Conservation (phyloP, 2,888 invertebrate species). For the Ophion costatus region DNA sequence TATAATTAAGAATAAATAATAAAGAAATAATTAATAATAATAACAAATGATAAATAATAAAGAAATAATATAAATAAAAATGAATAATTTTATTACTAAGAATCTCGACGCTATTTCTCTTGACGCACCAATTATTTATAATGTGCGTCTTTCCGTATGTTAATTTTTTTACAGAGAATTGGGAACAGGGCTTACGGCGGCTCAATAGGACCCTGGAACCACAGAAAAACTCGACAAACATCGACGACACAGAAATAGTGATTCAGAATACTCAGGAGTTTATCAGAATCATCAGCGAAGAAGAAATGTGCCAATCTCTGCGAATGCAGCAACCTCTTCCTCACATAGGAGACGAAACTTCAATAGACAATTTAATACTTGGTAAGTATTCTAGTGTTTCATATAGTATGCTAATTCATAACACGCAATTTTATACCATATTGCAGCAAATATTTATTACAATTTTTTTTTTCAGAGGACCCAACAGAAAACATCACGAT, state of each 20-base stretch:
- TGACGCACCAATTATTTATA: conserved; percentile 8
- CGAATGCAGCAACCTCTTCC: conserved; percentile 17
- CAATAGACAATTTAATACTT: conserved; percentile 6
- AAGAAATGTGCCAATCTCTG: conserved; percentile 1
- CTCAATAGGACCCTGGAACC: not conserved
- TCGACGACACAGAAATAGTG: not conserved
- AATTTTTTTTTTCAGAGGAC: not conserved
- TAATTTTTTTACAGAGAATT: not conserved
- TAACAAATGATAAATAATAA: too few species aligned
- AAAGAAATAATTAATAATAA: not conserved
- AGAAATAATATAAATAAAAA: not conserved
- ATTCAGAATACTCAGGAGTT: not conserved
- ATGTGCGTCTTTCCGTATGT: conserved; percentile 1
- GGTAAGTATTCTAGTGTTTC: conserved; percentile 9
- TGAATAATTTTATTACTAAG: conserved; percentile 5
- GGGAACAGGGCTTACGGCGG: not conserved
- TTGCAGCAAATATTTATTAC: conserved; percentile 15
- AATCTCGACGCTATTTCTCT: conserved; percentile 2
- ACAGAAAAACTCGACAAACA: not conserved
- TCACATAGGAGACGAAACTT: conserved; percentile 6
- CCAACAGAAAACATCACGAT: not conserved
- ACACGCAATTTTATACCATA: not conserved
- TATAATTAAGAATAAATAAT: not conserved
- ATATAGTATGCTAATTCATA: conserved; percentile 4
- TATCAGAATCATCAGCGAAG: conserved; percentile 18